Percentiles rank a stretch among this genome's conserved stretches.
Conservation (phyloP, 2,113 vertebrate species). For the Rafetus swinhoei region DNA sequence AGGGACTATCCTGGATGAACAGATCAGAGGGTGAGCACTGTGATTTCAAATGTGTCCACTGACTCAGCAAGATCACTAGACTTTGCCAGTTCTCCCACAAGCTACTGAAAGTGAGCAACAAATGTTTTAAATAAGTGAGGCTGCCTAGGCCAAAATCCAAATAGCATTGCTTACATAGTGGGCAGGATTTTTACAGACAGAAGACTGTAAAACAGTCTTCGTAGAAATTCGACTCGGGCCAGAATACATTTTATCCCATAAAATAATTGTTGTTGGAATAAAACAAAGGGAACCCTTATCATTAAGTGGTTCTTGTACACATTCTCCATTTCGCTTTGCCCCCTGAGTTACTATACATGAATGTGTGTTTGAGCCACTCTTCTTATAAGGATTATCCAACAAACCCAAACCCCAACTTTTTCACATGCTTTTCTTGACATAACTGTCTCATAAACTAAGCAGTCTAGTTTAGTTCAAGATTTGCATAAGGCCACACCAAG, state of each 20-base stretch:
- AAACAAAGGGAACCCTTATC: neutral
- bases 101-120: neutral
- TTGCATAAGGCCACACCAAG: neutral
- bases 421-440: neutral
- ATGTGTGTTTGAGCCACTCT: neutral
- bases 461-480: neutral
- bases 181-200: neutral
- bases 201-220: neutral
- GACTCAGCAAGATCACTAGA: neutral
- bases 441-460: neutral
- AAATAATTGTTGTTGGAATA: neutral
- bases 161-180: neutral
- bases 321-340: neutral
- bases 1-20: neutral
- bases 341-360: neutral
- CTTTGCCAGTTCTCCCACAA: neutral
- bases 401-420: neutral
- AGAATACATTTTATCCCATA: neutral
- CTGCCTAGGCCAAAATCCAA: neutral
- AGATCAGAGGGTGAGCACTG: neutral
- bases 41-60: neutral
- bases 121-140: neutral
- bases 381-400: neutral
- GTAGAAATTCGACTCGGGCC: neutral
- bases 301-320: neutral